These are phyloP conservation scores for Pristionchus exspectatus DNA, from an alignment of 2,888 invertebrate genomes.

Conservation along the genomic window DNA sequence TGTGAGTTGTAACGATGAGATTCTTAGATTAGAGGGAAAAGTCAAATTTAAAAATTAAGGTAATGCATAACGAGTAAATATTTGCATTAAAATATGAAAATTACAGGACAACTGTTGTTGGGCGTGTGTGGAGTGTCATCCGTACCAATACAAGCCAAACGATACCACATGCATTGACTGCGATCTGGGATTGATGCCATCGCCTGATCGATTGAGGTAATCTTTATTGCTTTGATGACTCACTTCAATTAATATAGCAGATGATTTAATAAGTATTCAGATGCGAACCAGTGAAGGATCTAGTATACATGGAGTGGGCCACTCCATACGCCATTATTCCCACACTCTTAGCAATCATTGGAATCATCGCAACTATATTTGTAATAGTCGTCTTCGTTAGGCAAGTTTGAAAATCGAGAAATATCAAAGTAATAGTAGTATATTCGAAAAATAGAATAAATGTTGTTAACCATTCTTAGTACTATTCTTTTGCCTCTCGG, in stretches of 20 bases:
- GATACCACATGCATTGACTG: constrained; percentile 77
- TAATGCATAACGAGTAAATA: too few species aligned
- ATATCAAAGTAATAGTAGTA: too few species aligned
- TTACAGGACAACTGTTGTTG: constrained; percentile 81
- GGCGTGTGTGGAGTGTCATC: constrained; percentile 78
- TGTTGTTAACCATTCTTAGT: too few species aligned
- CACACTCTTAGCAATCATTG: constrained; percentile 83
- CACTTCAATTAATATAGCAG: background rate
- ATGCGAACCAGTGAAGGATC: background rate
- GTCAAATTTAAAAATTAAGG: too few species aligned
- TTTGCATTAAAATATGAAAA: background rate
- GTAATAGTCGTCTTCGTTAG: constrained; percentile 83
- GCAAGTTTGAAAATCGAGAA: constrained; percentile 58
- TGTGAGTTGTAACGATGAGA: too few species aligned
- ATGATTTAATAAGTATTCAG: background rate
- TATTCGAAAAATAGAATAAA: too few species aligned
- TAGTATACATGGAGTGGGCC: constrained; percentile 83
- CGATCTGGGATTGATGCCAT: constrained; percentile 74
- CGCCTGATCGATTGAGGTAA: background rate
- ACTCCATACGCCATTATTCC: constrained; percentile 86
- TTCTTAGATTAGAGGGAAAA: too few species aligned
- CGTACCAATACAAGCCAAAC: constrained; percentile 73
- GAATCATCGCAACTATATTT: constrained; percentile 82
- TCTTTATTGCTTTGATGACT: background rate
- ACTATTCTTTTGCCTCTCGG: too few species aligned